Evolutionary conservation across 2,797 vertebrate genomes (phyloP), one percentile per base, ranked within the genome.

Genomic region (Eulemur rubriventer): DNA sequence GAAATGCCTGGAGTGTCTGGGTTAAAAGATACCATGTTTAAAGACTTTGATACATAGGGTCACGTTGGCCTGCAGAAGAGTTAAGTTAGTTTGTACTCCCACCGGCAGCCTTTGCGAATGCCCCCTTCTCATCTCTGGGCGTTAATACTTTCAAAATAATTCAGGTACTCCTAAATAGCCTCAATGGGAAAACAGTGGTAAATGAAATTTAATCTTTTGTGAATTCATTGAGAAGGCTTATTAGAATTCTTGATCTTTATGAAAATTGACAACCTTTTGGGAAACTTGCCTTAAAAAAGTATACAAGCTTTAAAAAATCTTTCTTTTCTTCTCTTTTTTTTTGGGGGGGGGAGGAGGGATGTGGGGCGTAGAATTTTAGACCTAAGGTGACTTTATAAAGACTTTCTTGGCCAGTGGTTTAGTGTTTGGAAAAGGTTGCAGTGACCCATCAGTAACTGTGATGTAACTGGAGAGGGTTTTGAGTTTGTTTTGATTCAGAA

Each of bases 181-280:
- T 93, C 83, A 28, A 9, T 92, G 76, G 41, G n/a, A 67, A 61
- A 81, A n/a, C 14, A 50, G n/a, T 35, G 22, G 38, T 35, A 22
- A 55, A 30, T 55, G 46, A 59, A 82, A 86, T 76, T 20, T 43
- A 79, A 38, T 82, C 33, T 88, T 50, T 89, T 69, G 80, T 85
- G 35, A 67, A 55, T 63, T 84, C 73, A 43, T 50, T 85, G 81
- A 78, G 82, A 70, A 93, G 41, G 18, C 28, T 75, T 88, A 41
- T 13, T 92, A 80, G 82, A 24, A 87, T 86, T 92, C 70, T 90
- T 96, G 52, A 52, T 75, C 17, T 81, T 88, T 76, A n/a, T 82
- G 84, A 82, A 94, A 95, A 86, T 50, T 16, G 65, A 59, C 50
- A 75, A 7, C n/a, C 4, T 78, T 95, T 92, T 67, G 63, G 63